phyloP scores from a whole-genome alignment of 2,797 vertebrate genomes.

The Rhabdomys pumilio region DNA sequence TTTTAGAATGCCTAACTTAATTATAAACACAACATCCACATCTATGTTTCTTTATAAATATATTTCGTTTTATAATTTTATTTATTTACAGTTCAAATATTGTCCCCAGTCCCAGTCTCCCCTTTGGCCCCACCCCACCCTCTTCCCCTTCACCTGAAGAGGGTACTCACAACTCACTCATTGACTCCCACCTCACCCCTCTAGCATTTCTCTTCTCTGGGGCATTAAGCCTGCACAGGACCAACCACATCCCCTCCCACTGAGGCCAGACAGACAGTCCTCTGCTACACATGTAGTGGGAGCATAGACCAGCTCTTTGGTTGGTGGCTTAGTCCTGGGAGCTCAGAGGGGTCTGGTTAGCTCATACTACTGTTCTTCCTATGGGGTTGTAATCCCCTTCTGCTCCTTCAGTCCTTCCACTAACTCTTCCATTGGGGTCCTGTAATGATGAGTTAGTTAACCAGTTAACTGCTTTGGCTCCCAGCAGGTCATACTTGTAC shows the following conservation, averaged over 20 bases:
- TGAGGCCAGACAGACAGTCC: background rate
- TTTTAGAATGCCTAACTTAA: background rate
- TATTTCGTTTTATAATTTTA: background rate
- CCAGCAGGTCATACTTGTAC: background rate
- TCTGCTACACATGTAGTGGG: background rate
- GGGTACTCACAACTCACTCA: background rate
- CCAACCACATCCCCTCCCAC: background rate
- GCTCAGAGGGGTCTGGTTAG: background rate
- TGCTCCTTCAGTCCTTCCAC: background rate
- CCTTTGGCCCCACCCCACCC: background rate
- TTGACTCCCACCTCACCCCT: background rate
- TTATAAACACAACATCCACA: background rate
- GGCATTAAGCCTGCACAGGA: background rate
- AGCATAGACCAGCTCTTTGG: background rate
- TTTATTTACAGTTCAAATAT: background rate
- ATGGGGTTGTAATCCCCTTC: background rate
- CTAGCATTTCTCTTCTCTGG: background rate
- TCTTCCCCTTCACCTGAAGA: background rate
- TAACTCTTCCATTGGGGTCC: background rate
- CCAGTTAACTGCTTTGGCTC: background rate
- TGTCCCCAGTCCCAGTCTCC: background rate
- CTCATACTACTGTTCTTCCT: background rate
- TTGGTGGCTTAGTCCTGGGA: background rate
- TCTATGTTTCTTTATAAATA: constrained; percentile 22
- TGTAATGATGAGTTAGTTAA: background rate